Evolutionary conservation across 2,888 invertebrate genomes (phyloP).

Genomic region (Cyclophora punctaria): DNA sequence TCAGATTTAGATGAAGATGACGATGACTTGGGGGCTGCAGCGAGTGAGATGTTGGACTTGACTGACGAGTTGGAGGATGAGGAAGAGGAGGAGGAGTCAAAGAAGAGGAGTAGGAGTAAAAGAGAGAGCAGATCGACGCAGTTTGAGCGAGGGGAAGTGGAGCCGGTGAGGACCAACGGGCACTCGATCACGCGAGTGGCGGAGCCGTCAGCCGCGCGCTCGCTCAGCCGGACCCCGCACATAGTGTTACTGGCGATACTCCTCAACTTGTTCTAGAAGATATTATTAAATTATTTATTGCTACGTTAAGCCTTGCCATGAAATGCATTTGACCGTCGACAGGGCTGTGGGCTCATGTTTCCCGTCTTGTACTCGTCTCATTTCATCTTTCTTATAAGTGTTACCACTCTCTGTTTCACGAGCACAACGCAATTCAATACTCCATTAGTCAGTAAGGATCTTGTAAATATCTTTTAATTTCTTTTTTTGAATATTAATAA

Average conservation of each 20-base stretch:
- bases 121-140: slow-evolving; percentile 50
- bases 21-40: slow-evolving; percentile 42
- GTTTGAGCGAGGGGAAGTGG: slow-evolving; percentile 43
- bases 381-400: slow-evolving; percentile 30
- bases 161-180: slow-evolving; percentile 34
- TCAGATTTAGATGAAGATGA: slow-evolving; percentile 19
- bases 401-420: slow-evolving; percentile 44
- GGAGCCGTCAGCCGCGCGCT: slow-evolving; percentile 32
- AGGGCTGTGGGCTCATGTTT: slow-evolving; percentile 28
- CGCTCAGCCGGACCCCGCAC: slow-evolving; percentile 25
- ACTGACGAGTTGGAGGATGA: slow-evolving; percentile 17
- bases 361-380: slow-evolving; percentile 10
- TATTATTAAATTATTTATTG: slow-evolving; percentile 60
- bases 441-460: slow-evolving; percentile 53
- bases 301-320: slow-evolving; percentile 64
- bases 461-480: slow-evolving; percentile 63
- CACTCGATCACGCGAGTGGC: slow-evolving; percentile 41
- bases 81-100: slow-evolving; percentile 23
- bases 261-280: slow-evolving; percentile 39
- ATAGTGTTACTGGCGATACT: slow-evolving; percentile 38
- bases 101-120: slow-evolving; percentile 31
- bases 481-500: slow-evolving; percentile 29
- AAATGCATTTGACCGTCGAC: slow-evolving; percentile 52
- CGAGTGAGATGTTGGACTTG: slow-evolving; percentile 36
- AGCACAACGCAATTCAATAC: slow-evolving; percentile 60